Evolutionary conservation across 2,888 invertebrate genomes (phyloP).

Genomic region (Meiosimyza platycephala): DNA sequence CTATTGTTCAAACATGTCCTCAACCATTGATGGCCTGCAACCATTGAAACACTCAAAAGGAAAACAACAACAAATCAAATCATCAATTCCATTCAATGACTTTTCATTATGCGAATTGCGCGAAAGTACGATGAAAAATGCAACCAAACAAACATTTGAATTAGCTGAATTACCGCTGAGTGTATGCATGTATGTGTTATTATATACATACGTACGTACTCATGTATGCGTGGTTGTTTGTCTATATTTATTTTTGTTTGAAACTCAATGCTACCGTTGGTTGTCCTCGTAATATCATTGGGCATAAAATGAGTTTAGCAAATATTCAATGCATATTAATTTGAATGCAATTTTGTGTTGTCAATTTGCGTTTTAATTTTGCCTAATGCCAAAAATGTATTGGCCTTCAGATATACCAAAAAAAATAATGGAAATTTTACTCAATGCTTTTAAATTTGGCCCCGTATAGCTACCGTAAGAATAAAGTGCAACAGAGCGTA

Average conservation of each 20-base stretch:
- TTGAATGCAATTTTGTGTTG: background rate
- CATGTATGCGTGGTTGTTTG: too few species aligned
- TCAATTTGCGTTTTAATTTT: background rate
- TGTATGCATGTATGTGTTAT: too few species aligned
- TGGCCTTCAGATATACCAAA: background rate
- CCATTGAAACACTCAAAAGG: background rate
- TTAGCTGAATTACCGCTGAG: too few species aligned
- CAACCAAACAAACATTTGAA: background rate
- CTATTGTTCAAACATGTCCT: too few species aligned
- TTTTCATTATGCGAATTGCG: background rate
- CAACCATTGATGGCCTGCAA: too few species aligned
- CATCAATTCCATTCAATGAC: constrained; percentile 11
- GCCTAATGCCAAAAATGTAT: background rate
- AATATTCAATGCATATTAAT: background rate
- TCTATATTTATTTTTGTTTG: too few species aligned
- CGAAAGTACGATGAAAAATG: background rate
- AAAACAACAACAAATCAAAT: background rate
- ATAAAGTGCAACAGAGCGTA: background rate
- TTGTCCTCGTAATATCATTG: background rate
- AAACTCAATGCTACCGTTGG: background rate
- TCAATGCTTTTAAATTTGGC: too few species aligned
- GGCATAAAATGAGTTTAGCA: background rate
- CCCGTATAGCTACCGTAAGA: too few species aligned
- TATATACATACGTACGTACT: too few species aligned
- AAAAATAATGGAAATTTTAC: too few species aligned